phyloP scores from a whole-genome alignment of 2,888 invertebrate genomes.

The Megaustenia siamemsis region DNA sequence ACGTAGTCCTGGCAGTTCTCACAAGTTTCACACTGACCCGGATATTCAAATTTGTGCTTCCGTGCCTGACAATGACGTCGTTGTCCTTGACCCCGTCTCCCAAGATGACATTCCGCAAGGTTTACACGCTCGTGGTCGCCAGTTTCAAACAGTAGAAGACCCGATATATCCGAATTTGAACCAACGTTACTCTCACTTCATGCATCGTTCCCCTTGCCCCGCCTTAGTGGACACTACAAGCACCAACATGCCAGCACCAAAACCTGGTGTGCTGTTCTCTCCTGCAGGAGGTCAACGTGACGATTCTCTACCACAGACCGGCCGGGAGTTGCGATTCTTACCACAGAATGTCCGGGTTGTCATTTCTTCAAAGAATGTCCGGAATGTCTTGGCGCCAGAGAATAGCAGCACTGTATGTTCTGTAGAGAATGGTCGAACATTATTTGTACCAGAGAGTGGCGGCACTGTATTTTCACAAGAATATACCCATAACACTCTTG shows the following conservation, averaged over 20 bases:
- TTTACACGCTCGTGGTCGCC: not conserved
- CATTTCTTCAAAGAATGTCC: no score
- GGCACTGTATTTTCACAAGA: not conserved
- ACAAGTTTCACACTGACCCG: not conserved
- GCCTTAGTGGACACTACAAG: no score
- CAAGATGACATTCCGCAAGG: not conserved
- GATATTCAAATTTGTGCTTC: not conserved
- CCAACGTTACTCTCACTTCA: no score
- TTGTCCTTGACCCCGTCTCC: not conserved
- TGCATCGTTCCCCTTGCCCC: no score
- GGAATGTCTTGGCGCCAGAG: not conserved
- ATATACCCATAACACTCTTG: not conserved
- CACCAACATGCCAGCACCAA: no score
- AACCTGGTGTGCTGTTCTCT: no score
- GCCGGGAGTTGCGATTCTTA: not conserved
- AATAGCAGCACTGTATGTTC: not conserved
- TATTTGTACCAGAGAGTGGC: not conserved
- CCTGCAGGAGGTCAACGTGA: no score
- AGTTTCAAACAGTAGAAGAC: not conserved
- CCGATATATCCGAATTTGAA: not conserved
- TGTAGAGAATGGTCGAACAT: not conserved
- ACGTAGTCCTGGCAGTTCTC: not conserved
- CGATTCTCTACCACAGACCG: not conserved
- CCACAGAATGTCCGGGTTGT: not conserved
- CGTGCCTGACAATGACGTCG: constrained; percentile 18